These are phyloP conservation scores for Ligdia adustata DNA, from an alignment of 2,888 invertebrate species.

Conservation along the genomic window DNA sequence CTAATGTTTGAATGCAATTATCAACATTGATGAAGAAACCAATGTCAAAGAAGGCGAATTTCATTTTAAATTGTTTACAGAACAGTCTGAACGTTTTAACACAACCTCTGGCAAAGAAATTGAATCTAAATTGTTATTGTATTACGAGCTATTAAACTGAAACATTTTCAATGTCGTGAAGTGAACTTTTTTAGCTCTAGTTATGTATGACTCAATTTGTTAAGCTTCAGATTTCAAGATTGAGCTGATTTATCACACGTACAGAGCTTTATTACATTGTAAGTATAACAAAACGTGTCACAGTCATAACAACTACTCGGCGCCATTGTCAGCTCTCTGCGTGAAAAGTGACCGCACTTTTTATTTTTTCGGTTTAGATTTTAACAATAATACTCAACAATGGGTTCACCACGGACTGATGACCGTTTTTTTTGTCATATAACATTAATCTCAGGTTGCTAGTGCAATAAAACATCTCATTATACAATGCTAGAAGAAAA, in stretches of 20 bases:
- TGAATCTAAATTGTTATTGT: neutral
- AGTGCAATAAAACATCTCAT: constrained; percentile 18
- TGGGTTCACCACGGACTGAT: constrained; percentile 40
- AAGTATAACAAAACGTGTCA: constrained; percentile 38
- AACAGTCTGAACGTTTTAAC: constrained; percentile 1
- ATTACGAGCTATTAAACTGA: constrained; percentile 7
- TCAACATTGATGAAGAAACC: constrained; percentile 25
- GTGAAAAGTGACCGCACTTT: constrained; percentile 51
- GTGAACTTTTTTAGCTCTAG: neutral
- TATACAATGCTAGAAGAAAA: neutral
- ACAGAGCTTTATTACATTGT: constrained; percentile 27
- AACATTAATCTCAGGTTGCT: constrained; percentile 18
- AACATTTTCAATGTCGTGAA: constrained; percentile 12
- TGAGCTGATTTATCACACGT: constrained; percentile 12
- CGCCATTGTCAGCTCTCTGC: constrained; percentile 49
- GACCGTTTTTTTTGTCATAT: constrained; percentile 30
- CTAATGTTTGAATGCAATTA: constrained; percentile 30
- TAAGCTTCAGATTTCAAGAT: constrained; percentile 9
- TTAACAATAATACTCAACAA: constrained; percentile 48
- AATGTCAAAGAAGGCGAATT: constrained; percentile 10
- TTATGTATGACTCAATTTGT: neutral
- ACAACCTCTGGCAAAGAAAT: constrained; percentile 26
- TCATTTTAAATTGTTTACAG: constrained; percentile 8
- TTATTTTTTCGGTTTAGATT: constrained; percentile 57
- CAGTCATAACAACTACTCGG: constrained; percentile 38